Percentiles rank a stretch among this genome's conserved stretches.
Evolutionary conservation across 2,888 invertebrate species (phyloP).

Genomic region (Noctua janthe): DNA sequence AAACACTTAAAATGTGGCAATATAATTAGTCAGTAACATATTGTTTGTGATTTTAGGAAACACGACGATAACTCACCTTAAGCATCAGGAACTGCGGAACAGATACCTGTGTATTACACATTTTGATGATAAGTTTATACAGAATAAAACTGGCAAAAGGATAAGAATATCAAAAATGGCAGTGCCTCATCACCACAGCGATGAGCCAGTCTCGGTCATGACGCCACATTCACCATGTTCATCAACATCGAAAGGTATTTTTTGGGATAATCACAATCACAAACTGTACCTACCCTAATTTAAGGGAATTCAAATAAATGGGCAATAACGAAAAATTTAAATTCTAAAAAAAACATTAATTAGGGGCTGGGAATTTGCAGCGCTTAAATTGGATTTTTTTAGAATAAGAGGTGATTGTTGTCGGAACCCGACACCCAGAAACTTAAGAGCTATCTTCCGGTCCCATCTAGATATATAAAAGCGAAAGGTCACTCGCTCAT

Average conservation of each 20-base stretch:
- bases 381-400: neutral
- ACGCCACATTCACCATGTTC: no score
- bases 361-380: neutral
- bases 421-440: neutral
- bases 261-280: no score
- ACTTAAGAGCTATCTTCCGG: neutral
- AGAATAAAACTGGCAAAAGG: neutral
- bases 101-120: slow-evolving; percentile 2
- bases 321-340: neutral
- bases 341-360: neutral
- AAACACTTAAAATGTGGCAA: neutral
- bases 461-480: neutral
- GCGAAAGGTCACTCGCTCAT: no score
- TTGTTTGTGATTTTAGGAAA: slow-evolving; percentile 2
- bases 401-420: neutral
- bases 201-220: neutral
- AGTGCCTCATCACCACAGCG: neutral
- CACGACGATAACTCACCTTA: neutral
- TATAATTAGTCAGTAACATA: neutral
- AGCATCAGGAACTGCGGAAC: neutral
- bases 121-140: neutral
- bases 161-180: neutral
- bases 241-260: no score
- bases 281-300: no score
- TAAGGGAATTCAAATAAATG: neutral